phyloP scores from a whole-genome alignment of 2,888 invertebrate species.

The Azorinus chamasolen region DNA sequence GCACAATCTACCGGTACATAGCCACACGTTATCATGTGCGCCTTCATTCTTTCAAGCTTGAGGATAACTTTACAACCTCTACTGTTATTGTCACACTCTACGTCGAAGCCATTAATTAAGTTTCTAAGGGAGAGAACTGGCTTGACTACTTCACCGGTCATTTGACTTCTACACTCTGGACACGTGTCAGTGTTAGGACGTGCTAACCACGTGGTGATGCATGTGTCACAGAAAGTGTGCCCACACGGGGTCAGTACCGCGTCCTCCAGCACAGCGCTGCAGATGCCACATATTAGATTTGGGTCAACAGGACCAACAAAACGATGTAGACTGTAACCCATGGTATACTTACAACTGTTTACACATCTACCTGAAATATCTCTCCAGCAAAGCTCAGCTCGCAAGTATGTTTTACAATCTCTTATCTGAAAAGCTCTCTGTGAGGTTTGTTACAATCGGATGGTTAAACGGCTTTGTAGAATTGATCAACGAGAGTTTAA shows the following conservation, averaged over 20 bases:
- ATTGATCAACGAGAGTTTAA: too few relatives aligned
- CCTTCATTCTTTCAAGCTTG: constrained; percentile 74
- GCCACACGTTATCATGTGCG: constrained; percentile 76
- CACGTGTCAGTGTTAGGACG: constrained; percentile 77
- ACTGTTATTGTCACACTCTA: constrained; percentile 70
- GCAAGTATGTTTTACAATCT: too few relatives aligned
- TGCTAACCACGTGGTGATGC: constrained; percentile 82
- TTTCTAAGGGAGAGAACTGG: constrained; percentile 82
- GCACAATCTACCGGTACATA: constrained; percentile 80
- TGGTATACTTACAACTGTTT: constrained; percentile 33
- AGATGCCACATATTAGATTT: constrained; percentile 84
- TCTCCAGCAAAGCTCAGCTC: too few relatives aligned
- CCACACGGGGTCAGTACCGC: constrained; percentile 84
- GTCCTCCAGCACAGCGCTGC: constrained; percentile 81
- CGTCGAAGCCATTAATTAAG: constrained; percentile 79
- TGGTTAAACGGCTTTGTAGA: too few relatives aligned
- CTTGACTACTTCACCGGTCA: constrained; percentile 50
- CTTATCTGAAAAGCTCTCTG: too few relatives aligned
- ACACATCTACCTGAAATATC: too few relatives aligned
- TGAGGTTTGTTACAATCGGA: too few relatives aligned
- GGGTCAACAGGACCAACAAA: constrained; percentile 81
- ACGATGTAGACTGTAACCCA: constrained; percentile 79
- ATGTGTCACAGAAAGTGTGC: constrained; percentile 82
- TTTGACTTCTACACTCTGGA: constrained; percentile 71
- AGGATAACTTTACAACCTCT: constrained; percentile 78